A percentile compares a stretch with the other conserved stretches of the same genome.
Conservation (phyloP, 2,888 invertebrate species). For the Apodemia hepburni region DNA sequence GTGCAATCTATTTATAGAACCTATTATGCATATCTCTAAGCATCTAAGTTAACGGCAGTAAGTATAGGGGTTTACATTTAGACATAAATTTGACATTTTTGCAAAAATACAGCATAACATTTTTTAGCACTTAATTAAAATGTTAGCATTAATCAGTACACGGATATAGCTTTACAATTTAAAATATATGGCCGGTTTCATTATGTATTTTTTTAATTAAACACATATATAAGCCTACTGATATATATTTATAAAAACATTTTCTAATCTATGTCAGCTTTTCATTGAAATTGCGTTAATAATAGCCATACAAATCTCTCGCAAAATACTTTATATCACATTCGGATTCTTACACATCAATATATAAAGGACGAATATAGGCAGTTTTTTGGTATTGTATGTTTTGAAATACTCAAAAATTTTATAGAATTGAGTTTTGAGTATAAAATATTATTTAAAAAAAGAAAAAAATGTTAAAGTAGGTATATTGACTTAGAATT, state of each 20-base stretch:
- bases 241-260: constrained; percentile 58
- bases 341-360: constrained; percentile 17
- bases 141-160: constrained; percentile 55
- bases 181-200: constrained; percentile 70
- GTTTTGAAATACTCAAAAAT: too few relatives aligned
- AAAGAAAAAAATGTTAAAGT: too few relatives aligned
- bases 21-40: constrained; percentile 20
- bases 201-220: constrained; percentile 39
- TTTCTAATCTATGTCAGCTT: constrained; percentile 32
- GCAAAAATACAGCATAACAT: constrained; percentile 65
- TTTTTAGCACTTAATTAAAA: constrained; percentile 49
- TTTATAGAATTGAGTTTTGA: too few relatives aligned
- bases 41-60: constrained; percentile 33
- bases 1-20: constrained; percentile 12
- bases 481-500: too few relatives aligned
- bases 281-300: constrained; percentile 31
- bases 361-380: constrained; percentile 29
- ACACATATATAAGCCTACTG: constrained; percentile 44
- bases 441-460: too few relatives aligned
- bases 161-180: constrained; percentile 40
- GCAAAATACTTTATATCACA: constrained; percentile 15
- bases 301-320: constrained; percentile 22
- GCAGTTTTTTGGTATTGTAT: constrained; percentile 23
- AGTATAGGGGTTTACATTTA: constrained; percentile 25
- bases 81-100: constrained; percentile 39